phyloP scores from a whole-genome alignment of 2,797 vertebrate species.

The Capromys pilorides region DNA sequence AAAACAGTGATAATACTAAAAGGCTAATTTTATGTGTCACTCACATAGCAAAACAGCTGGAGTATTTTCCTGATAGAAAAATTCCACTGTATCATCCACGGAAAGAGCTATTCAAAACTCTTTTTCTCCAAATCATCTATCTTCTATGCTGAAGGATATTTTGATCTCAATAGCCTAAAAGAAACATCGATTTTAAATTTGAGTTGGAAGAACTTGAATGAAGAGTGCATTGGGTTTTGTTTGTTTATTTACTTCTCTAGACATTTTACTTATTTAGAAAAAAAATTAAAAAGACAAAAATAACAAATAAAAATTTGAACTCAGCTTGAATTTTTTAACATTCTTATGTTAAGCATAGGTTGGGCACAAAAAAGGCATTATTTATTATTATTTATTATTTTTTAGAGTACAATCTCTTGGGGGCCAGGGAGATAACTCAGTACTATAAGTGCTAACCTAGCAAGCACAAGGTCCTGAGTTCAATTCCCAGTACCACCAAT shows the following conservation, averaged over 20 bases:
- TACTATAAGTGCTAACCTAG: too few relatives aligned
- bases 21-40: background rate
- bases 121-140: background rate
- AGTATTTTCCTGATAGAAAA: slow-evolving; percentile 24
- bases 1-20: background rate
- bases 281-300: background rate
- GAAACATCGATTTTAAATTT: background rate
- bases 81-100: background rate
- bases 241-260: background rate
- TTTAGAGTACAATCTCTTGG: background rate
- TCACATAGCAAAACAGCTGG: background rate
- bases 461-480: too few relatives aligned
- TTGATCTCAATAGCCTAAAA: background rate
- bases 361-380: background rate
- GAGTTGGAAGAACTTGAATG: background rate
- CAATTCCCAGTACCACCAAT: too few relatives aligned
- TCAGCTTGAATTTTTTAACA: background rate
- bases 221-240: background rate
- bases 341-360: background rate
- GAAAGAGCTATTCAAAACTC: background rate
- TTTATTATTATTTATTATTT: background rate
- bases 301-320: background rate
- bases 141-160: background rate
- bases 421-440: too few relatives aligned
- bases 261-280: background rate